These are phyloP conservation scores for Trematomus loennbergii DNA, from an alignment of 2,113 vertebrate species.

Conservation along the genomic window DNA sequence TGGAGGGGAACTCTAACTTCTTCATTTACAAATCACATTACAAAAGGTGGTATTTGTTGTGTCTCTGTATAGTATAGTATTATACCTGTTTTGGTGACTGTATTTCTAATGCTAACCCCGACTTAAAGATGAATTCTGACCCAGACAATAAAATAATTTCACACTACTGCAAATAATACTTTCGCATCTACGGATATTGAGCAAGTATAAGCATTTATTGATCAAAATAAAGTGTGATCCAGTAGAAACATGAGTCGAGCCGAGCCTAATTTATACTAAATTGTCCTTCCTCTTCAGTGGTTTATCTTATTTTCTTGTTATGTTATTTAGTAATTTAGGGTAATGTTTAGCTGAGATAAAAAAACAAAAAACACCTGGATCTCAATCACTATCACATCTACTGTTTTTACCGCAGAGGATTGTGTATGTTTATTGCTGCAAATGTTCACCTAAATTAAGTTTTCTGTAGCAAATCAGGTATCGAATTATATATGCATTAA, in stretches of 20 bases:
- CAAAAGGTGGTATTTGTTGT: background rate
- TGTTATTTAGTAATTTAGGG: slow-evolving; percentile 25
- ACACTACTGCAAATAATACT: background rate
- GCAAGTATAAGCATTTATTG: background rate
- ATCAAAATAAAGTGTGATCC: slow-evolving; percentile 37
- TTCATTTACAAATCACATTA: background rate
- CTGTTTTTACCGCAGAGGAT: background rate
- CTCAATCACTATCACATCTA: background rate
- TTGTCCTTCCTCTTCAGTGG: slow-evolving; percentile 15
- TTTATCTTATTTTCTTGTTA: slow-evolving; percentile 27
- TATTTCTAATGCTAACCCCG: background rate
- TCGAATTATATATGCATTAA: background rate
- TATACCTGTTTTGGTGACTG: too few species aligned
- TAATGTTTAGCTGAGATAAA: slow-evolving; percentile 14
- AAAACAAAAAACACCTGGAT: background rate
- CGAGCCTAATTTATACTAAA: background rate
- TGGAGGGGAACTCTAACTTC: background rate
- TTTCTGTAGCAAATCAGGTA: background rate
- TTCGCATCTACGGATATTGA: background rate
- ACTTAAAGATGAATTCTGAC: background rate
- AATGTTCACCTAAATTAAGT: background rate
- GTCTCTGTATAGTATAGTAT: background rate
- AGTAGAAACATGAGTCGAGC: slow-evolving; percentile 23
- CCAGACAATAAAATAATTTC: background rate
- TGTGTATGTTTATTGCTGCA: background rate